phyloP scores from a whole-genome alignment of 2,888 invertebrate species.

The Drosophila ezoana region DNA sequence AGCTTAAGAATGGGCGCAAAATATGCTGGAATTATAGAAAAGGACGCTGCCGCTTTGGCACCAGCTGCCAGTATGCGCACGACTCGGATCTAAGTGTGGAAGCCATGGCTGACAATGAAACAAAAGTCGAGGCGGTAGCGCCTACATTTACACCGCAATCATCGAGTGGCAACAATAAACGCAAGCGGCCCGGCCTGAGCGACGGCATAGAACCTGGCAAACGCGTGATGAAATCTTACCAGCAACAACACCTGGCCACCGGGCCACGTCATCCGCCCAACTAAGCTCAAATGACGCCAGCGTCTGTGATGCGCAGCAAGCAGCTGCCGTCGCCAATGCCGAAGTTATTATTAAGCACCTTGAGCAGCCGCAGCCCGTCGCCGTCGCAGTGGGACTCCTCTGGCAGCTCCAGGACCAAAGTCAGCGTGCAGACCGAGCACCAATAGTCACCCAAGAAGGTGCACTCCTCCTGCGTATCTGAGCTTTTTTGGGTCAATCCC shows the following conservation, averaged over 20 bases:
- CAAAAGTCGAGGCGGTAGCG: constrained; percentile 21
- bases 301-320: constrained; percentile 57
- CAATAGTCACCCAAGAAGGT: constrained; percentile 56
- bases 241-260: constrained; percentile 88
- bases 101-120: background rate
- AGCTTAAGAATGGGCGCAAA: constrained; percentile 93
- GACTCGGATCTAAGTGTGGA: constrained; percentile 89
- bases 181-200: constrained; percentile 92
- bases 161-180: constrained; percentile 83
- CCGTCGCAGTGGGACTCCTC: constrained; percentile 25
- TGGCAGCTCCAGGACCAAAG: constrained; percentile 52
- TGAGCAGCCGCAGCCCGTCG: constrained; percentile 50
- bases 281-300: constrained; percentile 58
- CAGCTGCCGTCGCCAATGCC: constrained; percentile 61
- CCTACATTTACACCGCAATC: constrained; percentile 13
- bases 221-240: constrained; percentile 90
- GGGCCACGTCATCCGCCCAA: constrained; percentile 82
- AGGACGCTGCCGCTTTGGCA: constrained; percentile 95
- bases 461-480: constrained; percentile 2
- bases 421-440: constrained; percentile 61
- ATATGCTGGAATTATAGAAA: constrained; percentile 97
- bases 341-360: constrained; percentile 67
- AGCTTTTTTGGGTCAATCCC: constrained; percentile 6
- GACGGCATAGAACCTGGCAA: constrained; percentile 92
- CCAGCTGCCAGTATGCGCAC: constrained; percentile 96